These are phyloP conservation scores for Drosophila hamatofila DNA, from an alignment of 2,888 invertebrate genomes.

Conservation along the genomic window DNA sequence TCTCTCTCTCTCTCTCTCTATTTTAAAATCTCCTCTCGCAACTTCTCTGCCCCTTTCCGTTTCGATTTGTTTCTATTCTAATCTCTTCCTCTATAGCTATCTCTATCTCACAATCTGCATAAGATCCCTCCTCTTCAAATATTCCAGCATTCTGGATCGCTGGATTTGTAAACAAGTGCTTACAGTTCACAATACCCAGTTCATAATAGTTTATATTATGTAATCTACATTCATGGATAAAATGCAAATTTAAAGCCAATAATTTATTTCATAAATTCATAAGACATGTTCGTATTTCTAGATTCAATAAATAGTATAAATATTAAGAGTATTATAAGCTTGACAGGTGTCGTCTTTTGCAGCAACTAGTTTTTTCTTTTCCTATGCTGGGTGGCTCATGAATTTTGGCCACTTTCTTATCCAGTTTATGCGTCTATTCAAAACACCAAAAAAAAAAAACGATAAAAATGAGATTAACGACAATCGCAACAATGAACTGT, in stretches of 20 bases:
- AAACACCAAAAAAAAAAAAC: constrained; percentile 15
- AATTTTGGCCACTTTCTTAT: constrained; percentile 71
- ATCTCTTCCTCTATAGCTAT: too few relatives aligned
- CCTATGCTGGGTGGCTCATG: constrained; percentile 9
- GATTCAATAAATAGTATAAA: background rate
- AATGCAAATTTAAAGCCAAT: background rate
- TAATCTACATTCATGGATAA: background rate
- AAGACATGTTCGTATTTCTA: background rate
- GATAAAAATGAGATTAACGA: constrained; percentile 17
- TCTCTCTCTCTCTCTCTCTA: background rate
- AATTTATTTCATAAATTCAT: background rate
- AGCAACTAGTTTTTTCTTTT: constrained; percentile 11
- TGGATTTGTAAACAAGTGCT: background rate
- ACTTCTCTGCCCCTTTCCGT: background rate
- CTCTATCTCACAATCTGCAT: too few relatives aligned
- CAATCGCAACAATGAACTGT: background rate
- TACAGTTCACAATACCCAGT: background rate
- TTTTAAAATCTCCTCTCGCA: background rate
- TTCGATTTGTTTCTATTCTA: too few relatives aligned
- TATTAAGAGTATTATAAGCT: background rate
- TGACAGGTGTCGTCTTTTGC: constrained; percentile 1
- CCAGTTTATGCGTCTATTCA: constrained; percentile 62
- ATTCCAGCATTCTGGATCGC: background rate
- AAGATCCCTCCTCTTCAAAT: too few relatives aligned
- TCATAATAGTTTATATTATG: background rate